Conservation (phyloP, 2,888 invertebrate species). For the Itoplectis maculator region DNA sequence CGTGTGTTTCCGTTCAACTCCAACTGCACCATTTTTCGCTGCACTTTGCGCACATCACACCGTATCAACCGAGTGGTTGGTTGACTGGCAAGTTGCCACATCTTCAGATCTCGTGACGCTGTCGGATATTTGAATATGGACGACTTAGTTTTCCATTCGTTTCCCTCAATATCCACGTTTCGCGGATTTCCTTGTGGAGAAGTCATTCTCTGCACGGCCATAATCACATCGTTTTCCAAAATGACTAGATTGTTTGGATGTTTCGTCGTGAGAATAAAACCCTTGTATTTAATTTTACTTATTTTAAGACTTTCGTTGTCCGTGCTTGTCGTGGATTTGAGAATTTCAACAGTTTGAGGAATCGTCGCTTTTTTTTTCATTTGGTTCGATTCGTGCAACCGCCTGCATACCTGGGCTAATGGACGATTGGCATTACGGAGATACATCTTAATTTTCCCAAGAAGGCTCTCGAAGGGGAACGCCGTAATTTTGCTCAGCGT, state of each 20-base stretch:
- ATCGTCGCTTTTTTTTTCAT: conserved; percentile 18
- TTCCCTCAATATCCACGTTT: conserved; percentile 16
- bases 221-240: conserved; percentile 18
- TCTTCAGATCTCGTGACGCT: conserved; percentile 13
- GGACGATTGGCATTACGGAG: conserved; percentile 48
- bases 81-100: conserved; percentile 3
- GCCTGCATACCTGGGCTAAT: conserved; percentile 56
- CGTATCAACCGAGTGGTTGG: conserved; percentile 6
- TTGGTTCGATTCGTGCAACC: conserved; percentile 24
- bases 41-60: conserved; percentile 4
- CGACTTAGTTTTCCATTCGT: conserved; percentile 26
- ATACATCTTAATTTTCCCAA: conserved; percentile 55
- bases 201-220: not conserved
- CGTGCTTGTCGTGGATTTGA: not conserved
- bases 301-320: conserved; percentile 5
- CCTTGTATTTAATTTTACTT: conserved; percentile 20
- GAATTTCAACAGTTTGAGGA: conserved; percentile 5
- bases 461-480: conserved; percentile 57
- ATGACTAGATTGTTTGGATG: conserved; percentile 27
- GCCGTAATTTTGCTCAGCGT: conserved; percentile 48
- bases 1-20: conserved; percentile 5
- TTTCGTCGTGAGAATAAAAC: conserved; percentile 21
- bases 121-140: conserved; percentile 27
- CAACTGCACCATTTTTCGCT: conserved; percentile 26
- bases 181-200: conserved; percentile 12